Evolutionary conservation across 2,888 invertebrate genomes (phyloP), one percentile per base, ranked within the genome.

Genomic region (Amblyteles armatorius): DNA sequence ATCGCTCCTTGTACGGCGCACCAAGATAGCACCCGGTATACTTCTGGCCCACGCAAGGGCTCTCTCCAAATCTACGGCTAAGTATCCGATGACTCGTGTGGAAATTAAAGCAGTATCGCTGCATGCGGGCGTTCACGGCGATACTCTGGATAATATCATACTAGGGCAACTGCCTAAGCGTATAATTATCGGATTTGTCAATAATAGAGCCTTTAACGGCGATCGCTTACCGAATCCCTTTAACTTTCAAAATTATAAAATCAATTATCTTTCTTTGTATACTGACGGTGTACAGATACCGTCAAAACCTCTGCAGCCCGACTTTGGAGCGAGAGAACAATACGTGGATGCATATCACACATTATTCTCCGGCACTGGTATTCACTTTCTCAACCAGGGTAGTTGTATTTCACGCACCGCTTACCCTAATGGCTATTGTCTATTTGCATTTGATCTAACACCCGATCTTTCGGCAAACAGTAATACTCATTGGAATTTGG

Each of bases 101-200:
- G 36, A 36, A 9, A 9, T 36, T 36, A 7, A 7, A 7, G 36
- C 36, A 88, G 29, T 79, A 88, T 36, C 7, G 7, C 4, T 36
- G 9, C 36, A 7, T 3, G 33, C 74, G 1, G 86, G 87, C 0
- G 87, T 88, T 36, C 89, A 87, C 40, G 86, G 84, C 2, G 89
- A 90, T 63, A 84, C 89, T 1, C 82, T 91, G 77, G 91, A 92
- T 72, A 91, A 92, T 72, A 69, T 92, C 11, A 90, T 91, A 72
- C 60, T 86, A 1, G 90, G 90, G 57, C 71, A 22, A 1, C 22
- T 92, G 16, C 92, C 92, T 0, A 88, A 88, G 60, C 82, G 90
- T 26, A 82, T 92, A n/a, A 86, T 92, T 29, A 55, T 91, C 33
- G 90, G 88, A 0, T 89, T 92, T 72, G 86, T 87, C 1, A 60